Base-by-base conservation (phyloP, 92 coral and sea anemone species). In the Parazoanthus atlanticus region DNA sequence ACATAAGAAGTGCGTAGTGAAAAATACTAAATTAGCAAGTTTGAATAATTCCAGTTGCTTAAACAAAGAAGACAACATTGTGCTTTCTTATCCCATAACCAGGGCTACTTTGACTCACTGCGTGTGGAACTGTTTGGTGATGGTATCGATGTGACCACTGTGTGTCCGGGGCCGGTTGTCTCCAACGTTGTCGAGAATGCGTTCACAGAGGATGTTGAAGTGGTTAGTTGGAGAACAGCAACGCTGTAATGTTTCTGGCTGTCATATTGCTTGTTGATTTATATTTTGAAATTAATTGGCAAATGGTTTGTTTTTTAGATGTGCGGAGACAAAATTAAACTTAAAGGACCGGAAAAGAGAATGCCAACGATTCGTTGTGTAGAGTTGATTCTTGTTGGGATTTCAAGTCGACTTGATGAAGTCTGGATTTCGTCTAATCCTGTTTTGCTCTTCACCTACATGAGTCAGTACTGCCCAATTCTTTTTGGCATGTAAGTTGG, bases 381-480 rank as follows among this genome's bases (percentile, higher is more conserved):
- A 29, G 91, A 89, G 71, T 86, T 93, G 82, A 93, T 93, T 77
- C 84, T 91, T 25, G 49, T 94, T 17, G 99, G 94, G 46, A 89
- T 95, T 64, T 96, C 94, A 29, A 96, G 93, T 86, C 91, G 91
- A 69, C 92, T 96, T 66, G 94, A 93, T 86, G 99, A 96, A 91
- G 88, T 95, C 30, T 96, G 99, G 99, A 96, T 96, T 85, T 92
- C 97, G 8, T 88, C 91, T 33, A 93, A 89, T 28, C 98, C 99
- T 8, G 81, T 88, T 65, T 74, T 96, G 88, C 89, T 96, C 33
- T 86, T 92, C 47, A 82, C 89, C 5, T 96, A 96, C 85, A 85
- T 90, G 67, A 80, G 86, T 43, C 98, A 95, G 85, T 96, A 95
- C 88, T 89, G 94, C 78, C 98, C 99, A 8, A 81, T 89, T 5